phyloP scores from a whole-genome alignment of 1,140 invertebrate genomes.

The Aphelenchoides avenae region DNA sequence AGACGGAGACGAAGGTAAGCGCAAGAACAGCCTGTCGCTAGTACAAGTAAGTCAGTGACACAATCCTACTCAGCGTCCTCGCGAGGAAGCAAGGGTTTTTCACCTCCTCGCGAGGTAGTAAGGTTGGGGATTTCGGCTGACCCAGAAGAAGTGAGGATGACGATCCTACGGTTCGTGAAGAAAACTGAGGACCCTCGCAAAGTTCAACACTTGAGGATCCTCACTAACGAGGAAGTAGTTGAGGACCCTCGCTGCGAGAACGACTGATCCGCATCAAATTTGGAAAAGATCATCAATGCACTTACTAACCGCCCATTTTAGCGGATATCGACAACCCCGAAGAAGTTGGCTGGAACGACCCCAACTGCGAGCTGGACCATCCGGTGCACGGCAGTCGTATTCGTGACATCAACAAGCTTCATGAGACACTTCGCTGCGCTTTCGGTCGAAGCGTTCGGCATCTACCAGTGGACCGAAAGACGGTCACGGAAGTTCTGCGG shows the following conservation, averaged over 20 bases:
- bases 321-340: constrained; percentile 24
- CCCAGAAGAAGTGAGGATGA: too few relatives aligned
- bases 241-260: too few relatives aligned
- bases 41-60: too few relatives aligned
- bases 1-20: constrained; percentile 22
- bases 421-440: constrained; percentile 6
- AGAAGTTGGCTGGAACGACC: constrained; percentile 30
- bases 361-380: constrained; percentile 26
- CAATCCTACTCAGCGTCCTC: too few relatives aligned
- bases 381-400: constrained; percentile 18
- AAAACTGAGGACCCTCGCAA: too few relatives aligned
- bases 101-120: too few relatives aligned
- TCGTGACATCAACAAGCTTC: constrained; percentile 12
- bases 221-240: too few relatives aligned
- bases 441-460: constrained; percentile 14
- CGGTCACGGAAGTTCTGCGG: constrained; percentile 26
- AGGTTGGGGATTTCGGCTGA: too few relatives aligned
- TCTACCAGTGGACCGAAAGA: constrained; percentile 4
- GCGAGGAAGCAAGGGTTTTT: too few relatives aligned
- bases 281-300: background rate
- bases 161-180: too few relatives aligned
- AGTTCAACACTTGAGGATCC: too few relatives aligned
- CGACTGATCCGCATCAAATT: background rate
- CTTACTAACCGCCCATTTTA: too few relatives aligned
- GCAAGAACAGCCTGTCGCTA: background rate